A percentile compares a stretch with the other conserved stretches of the same genome.
phyloP scores from a whole-genome alignment of 2,888 invertebrate species.

The Acanthosepion lycidas region DNA sequence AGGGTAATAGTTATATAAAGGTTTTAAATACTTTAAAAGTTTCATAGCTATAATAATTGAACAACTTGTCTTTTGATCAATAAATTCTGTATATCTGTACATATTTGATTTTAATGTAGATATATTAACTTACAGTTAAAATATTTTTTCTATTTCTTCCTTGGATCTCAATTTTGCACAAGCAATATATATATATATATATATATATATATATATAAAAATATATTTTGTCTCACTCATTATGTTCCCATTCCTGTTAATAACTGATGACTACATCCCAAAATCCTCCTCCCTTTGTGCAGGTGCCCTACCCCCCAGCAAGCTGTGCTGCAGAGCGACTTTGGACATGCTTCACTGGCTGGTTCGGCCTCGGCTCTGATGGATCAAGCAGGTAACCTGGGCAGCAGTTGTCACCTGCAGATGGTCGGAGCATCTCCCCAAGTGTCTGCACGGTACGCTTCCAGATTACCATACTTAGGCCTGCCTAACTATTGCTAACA shows the following conservation, averaged over 20 bases:
- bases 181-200: too few relatives aligned
- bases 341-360: conserved; percentile 33
- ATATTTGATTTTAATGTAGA: neutral
- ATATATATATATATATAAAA: too few relatives aligned
- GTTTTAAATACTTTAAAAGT: too few relatives aligned
- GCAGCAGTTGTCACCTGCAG: conserved; percentile 33
- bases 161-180: neutral
- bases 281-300: conserved; percentile 33
- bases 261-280: conserved; percentile 33
- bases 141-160: neutral
- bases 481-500: neutral
- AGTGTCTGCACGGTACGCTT: conserved; percentile 33
- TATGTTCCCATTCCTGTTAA: neutral
- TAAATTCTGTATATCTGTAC: neutral
- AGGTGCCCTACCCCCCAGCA: conserved; percentile 14
- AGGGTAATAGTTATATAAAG: too few relatives aligned
- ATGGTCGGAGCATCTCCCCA: conserved; percentile 33
- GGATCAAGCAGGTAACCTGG: conserved; percentile 10
- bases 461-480: conserved; percentile 33
- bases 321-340: neutral
- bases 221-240: neutral
- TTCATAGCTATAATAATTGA: too few relatives aligned
- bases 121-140: neutral
- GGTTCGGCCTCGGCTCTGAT: conserved; percentile 8
- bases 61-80: neutral